These are phyloP conservation scores for Bucorvus abyssinicus DNA, from an alignment of 2,797 vertebrate genomes.

Conservation along the genomic window DNA sequence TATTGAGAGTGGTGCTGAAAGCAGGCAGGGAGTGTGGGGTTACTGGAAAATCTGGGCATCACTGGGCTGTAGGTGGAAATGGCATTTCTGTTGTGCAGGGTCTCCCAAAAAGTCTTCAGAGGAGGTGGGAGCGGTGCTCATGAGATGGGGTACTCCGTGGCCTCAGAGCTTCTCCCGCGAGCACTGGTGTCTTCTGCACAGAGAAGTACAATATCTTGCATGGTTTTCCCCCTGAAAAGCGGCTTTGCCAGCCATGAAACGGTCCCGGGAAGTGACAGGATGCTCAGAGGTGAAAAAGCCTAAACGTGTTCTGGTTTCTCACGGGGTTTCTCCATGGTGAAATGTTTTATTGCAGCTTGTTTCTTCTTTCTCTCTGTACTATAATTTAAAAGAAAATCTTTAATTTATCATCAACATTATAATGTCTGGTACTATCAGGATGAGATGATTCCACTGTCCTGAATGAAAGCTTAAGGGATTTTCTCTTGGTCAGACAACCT, in stretches of 20 bases:
- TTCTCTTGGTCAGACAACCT: not conserved
- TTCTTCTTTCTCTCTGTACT: not conserved
- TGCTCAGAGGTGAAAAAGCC: not conserved
- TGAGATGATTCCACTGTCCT: not conserved
- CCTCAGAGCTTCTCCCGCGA: not conserved
- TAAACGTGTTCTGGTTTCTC: not conserved
- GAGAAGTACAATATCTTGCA: not conserved
- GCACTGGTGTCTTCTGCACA: not conserved
- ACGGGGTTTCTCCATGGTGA: not conserved
- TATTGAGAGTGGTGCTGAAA: not conserved
- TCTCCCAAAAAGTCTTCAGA: not conserved
- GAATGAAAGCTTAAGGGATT: not conserved
- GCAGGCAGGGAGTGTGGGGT: not conserved
- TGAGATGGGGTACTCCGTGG: not conserved
- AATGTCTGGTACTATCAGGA: not conserved
- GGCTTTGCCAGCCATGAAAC: not conserved
- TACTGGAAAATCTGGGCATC: not conserved
- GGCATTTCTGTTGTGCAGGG: not conserved
- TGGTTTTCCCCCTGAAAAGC: not conserved
- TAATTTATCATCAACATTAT: not conserved
- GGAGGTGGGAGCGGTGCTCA: accelerated
- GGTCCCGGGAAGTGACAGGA: not conserved
- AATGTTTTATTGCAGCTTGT: not conserved
- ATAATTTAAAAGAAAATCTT: not conserved
- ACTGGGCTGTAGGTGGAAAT: not conserved